Conservation (phyloP, 2,888 invertebrate genomes). For the Xestia sexstrigata region DNA sequence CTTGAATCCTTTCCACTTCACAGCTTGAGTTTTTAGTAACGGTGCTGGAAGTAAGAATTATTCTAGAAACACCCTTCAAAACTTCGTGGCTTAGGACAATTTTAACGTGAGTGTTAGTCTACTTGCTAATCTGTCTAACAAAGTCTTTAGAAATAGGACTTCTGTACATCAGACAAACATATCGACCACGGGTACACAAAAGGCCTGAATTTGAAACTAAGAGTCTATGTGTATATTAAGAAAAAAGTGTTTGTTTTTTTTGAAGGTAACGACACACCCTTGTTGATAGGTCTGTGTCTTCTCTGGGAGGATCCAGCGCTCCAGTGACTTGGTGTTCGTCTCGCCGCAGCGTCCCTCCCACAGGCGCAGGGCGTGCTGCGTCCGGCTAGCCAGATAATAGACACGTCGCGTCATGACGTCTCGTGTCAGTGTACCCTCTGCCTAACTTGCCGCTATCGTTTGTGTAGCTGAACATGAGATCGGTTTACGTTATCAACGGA, state of each 20-base stretch:
- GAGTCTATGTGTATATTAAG: neutral
- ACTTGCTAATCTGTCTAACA: neutral
- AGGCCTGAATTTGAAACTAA: neutral
- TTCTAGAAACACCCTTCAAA: neutral
- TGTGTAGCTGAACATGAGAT: constrained; percentile 25
- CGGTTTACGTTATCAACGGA: constrained; percentile 11
- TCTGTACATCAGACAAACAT: neutral
- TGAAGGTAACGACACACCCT: neutral
- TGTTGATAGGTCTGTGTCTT: neutral
- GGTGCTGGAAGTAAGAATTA: neutral
- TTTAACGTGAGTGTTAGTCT: neutral
- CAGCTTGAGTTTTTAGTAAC: constrained; percentile 5
- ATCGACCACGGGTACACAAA: neutral
- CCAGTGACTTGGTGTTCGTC: neutral
- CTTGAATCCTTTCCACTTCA: constrained; percentile 39
- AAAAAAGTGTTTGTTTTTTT: neutral
- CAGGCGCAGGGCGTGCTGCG: constrained; percentile 30
- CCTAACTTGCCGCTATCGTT: constrained; percentile 15
- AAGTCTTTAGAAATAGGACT: neutral
- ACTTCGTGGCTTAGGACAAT: neutral
- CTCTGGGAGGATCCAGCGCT: constrained; percentile 7
- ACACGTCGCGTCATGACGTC: constrained; percentile 21
- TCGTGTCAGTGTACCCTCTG: constrained; percentile 10
- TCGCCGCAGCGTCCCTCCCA: constrained; percentile 1
- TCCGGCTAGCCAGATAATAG: constrained; percentile 55